Conservation (phyloP, 2,888 invertebrate genomes). For the Onthophagus sagittarius region DNA sequence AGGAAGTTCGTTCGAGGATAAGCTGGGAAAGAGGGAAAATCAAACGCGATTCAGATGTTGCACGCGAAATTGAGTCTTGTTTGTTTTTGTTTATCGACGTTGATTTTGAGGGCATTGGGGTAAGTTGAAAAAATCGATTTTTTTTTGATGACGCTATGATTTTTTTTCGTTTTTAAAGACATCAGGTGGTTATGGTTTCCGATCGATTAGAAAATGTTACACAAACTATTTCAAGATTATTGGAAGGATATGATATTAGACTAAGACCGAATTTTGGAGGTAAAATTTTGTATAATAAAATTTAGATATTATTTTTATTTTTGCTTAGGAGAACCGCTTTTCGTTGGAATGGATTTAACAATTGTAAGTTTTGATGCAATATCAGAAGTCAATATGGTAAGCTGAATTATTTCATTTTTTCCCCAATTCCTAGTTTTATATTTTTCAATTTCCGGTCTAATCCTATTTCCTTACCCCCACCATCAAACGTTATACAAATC, state of each 20-base stretch:
- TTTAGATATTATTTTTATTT: slow-evolving; percentile 15
- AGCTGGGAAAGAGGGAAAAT: background rate
- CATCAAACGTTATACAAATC: background rate
- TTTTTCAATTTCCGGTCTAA: background rate
- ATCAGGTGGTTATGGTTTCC: slow-evolving; percentile 54
- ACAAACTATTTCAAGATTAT: slow-evolving; percentile 80
- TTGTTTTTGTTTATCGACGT: slow-evolving; percentile 9
- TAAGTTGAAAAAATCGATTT: background rate
- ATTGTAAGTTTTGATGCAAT: slow-evolving; percentile 98
- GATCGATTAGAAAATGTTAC: slow-evolving; percentile 88
- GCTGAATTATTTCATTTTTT: slow-evolving; percentile 38
- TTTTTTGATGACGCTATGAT: background rate
- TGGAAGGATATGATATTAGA: slow-evolving; percentile 90
- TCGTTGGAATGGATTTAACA: slow-evolving; percentile 95
- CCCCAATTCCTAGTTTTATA: too few species aligned
- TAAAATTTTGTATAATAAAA: too few species aligned
- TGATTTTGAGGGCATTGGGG: background rate
- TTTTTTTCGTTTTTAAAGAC: slow-evolving; percentile 37
- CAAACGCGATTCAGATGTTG: background rate
- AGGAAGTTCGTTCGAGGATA: background rate
- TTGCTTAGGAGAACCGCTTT: slow-evolving; percentile 78
- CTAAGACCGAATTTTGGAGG: slow-evolving; percentile 92
- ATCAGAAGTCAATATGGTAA: slow-evolving; percentile 99
- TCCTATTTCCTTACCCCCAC: background rate
- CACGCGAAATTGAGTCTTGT: slow-evolving; percentile 1